Evolutionary conservation across 2,113 vertebrate genomes (phyloP).

Genomic region (Hepsetus odoe): DNA sequence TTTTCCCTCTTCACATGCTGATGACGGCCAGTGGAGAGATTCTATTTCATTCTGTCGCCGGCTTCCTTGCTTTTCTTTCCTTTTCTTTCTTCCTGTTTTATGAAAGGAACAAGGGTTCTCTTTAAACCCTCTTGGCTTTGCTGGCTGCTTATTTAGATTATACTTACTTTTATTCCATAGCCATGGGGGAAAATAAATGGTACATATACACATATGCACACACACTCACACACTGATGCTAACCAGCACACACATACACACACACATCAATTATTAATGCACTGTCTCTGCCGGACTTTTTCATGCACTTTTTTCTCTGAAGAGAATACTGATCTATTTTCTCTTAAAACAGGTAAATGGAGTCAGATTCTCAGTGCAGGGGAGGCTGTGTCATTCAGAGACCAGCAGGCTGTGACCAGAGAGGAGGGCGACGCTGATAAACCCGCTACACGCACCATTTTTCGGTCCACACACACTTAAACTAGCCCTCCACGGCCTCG

Average conservation of each 20-base stretch:
- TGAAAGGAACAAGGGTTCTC: background rate
- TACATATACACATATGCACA: background rate
- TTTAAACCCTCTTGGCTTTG: background rate
- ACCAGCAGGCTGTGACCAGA: conserved; percentile 57
- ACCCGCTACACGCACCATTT: conserved; percentile 35
- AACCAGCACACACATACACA: background rate
- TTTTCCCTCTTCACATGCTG: conserved; percentile 1
- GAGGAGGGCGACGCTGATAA: conserved; percentile 53
- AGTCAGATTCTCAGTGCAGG: conserved; percentile 59
- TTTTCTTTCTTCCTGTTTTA: background rate
- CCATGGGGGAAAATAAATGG: background rate
- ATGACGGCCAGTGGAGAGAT: background rate
- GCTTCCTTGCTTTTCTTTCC: background rate
- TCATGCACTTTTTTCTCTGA: conserved; percentile 12
- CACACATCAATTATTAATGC: conserved; percentile 17
- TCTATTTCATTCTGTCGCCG: background rate
- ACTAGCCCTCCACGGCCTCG: conserved; percentile 57
- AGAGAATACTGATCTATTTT: conserved; percentile 44
- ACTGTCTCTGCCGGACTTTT: background rate
- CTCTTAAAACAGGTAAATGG: conserved; percentile 64
- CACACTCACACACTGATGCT: background rate
- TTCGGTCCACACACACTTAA: conserved; percentile 40
- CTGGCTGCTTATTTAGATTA: background rate
- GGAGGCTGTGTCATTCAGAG: conserved; percentile 52
- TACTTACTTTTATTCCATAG: background rate